These are phyloP conservation scores for Agrotis segetum DNA, from an alignment of 2,888 invertebrate genomes.

Conservation along the genomic window DNA sequence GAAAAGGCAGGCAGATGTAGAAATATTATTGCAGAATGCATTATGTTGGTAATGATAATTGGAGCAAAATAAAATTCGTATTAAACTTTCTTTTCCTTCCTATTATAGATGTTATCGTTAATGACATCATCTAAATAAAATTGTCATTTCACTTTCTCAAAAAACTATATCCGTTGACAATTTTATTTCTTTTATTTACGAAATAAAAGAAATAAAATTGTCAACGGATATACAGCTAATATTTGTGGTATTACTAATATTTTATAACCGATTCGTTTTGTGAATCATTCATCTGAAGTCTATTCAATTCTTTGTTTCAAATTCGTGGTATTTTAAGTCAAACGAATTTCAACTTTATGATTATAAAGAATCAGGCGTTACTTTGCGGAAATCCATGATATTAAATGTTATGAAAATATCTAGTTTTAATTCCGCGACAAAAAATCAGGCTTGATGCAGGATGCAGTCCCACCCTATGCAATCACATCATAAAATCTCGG, in stretches of 20 bases:
- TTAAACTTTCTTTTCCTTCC: neutral
- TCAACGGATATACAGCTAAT: too few relatives aligned
- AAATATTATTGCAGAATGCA: neutral
- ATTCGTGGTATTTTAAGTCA: neutral
- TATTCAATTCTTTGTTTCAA: neutral
- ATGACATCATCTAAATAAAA: slow-evolving; percentile 28
- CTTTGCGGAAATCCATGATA: too few relatives aligned
- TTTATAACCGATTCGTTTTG: neutral
- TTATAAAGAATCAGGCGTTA: too few relatives aligned
- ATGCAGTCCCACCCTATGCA: too few relatives aligned
- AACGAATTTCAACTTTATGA: neutral
- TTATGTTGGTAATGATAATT: neutral
- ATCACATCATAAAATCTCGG: too few relatives aligned
- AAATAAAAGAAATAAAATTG: too few relatives aligned
- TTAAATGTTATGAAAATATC: too few relatives aligned
- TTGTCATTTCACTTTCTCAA: slow-evolving; percentile 32
- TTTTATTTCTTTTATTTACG: slow-evolving; percentile 40
- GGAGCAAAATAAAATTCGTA: neutral
- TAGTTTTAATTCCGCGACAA: too few relatives aligned
- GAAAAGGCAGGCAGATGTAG: too few relatives aligned
- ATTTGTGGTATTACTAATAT: slow-evolving; percentile 22
- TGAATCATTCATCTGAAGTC: neutral
- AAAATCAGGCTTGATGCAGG: too few relatives aligned
- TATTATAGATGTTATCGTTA: slow-evolving; percentile 6
- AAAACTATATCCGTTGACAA: neutral